These are phyloP conservation scores for Opisthograptis luteolata DNA, from an alignment of 2,888 invertebrate species.

Conservation along the genomic window DNA sequence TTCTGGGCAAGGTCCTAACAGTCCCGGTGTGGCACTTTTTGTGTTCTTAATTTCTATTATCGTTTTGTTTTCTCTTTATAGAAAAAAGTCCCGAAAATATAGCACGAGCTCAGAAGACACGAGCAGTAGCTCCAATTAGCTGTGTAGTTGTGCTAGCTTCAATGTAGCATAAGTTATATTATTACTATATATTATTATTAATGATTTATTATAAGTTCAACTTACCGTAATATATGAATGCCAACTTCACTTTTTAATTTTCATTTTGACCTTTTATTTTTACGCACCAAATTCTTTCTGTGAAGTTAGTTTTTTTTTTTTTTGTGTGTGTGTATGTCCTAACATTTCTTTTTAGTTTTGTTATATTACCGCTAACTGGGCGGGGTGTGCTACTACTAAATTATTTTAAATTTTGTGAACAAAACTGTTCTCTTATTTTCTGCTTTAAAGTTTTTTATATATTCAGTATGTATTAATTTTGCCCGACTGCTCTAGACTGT, in stretches of 20 bases:
- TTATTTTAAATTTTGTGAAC: constrained; percentile 27
- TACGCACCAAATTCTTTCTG: constrained; percentile 21
- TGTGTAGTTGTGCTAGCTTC: constrained; percentile 60
- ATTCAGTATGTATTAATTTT: no score
- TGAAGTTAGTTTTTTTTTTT: constrained; percentile 30
- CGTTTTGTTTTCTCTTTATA: constrained; percentile 77
- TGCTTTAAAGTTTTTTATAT: no score
- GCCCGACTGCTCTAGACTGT: no score
- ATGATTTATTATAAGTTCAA: constrained; percentile 20
- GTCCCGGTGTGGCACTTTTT: constrained; percentile 46
- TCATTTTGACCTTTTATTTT: constrained; percentile 8
- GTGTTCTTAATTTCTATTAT: constrained; percentile 54
- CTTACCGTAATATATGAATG: constrained; percentile 17
- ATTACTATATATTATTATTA: constrained; percentile 30
- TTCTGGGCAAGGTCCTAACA: no score
- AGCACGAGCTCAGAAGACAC: constrained; percentile 79
- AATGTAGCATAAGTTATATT: constrained; percentile 34
- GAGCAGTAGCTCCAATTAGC: constrained; percentile 77
- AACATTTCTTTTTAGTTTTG: constrained; percentile 18
- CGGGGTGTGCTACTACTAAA: constrained; percentile 64
- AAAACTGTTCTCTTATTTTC: constrained; percentile 6
- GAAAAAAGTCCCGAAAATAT: constrained; percentile 80
- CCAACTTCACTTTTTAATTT: constrained; percentile 17
- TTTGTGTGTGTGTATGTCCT: constrained; percentile 31
- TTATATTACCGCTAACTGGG: constrained; percentile 53